Conservation (phyloP, 92 coral and sea anemone genomes). For the Epizoanthus ramosus region DNA sequence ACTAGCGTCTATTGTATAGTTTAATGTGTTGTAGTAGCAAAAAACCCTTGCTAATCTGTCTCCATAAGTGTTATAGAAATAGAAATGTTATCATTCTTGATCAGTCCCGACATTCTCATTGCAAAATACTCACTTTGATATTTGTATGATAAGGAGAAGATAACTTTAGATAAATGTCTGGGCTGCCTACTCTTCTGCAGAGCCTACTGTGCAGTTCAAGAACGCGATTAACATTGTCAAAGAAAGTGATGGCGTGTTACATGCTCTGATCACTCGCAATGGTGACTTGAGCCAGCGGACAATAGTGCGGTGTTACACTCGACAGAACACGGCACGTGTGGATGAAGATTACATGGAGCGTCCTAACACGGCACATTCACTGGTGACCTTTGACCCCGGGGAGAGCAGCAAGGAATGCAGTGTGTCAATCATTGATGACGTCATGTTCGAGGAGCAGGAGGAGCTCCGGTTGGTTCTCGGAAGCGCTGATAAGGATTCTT, state of each 20-base stretch:
- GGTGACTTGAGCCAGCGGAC: conserved; percentile 82
- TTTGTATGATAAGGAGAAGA: not conserved
- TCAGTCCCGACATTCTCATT: too few relatives aligned
- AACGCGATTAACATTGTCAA: conserved; percentile 46
- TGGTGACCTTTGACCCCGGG: conserved; percentile 78
- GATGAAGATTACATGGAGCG: conserved; percentile 83
- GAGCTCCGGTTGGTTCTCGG: conserved; percentile 72
- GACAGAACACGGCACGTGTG: conserved; percentile 80
- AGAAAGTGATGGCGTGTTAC: conserved; percentile 65
- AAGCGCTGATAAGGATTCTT: conserved; percentile 46
- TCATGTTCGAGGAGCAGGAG: conserved; percentile 72
- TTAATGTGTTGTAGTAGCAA: too few relatives aligned
- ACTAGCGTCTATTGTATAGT: too few relatives aligned
- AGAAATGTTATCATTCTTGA: too few relatives aligned
- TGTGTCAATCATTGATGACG: conserved; percentile 73
- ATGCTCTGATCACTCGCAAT: conserved; percentile 74
- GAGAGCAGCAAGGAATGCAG: conserved; percentile 76
- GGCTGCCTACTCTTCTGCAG: conserved; percentile 41
- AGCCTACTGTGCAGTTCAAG: conserved; percentile 84
- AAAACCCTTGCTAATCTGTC: too few relatives aligned
- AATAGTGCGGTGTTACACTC: conserved; percentile 86
- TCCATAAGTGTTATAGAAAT: too few relatives aligned
- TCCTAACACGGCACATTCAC: conserved; percentile 68
- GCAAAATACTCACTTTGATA: too few relatives aligned
- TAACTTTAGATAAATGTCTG: not conserved